These are phyloP conservation scores for Pseudopleuronectes americanus DNA, from an alignment of 2,797 vertebrate genomes.

Conservation along the genomic window DNA sequence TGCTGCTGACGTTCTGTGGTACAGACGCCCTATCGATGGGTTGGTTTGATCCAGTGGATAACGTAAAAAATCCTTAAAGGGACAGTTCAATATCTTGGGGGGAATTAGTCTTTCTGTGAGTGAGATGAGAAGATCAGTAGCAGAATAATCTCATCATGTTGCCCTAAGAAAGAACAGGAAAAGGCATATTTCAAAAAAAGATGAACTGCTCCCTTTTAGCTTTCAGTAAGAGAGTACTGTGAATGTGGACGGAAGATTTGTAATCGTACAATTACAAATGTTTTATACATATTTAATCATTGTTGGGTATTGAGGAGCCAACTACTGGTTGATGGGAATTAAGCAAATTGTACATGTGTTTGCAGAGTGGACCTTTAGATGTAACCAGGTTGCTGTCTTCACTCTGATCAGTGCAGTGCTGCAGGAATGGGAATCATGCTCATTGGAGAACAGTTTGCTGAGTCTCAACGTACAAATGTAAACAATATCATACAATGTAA, in stretches of 20 bases:
- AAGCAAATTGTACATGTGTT: neutral
- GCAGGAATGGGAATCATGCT: conserved; percentile 30
- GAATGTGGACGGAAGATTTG: conserved; percentile 4
- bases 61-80: conserved; percentile 8
- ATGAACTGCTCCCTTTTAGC: conserved; percentile 6
- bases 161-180: neutral
- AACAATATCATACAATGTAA: conserved; percentile 49
- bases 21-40: neutral
- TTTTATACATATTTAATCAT: neutral
- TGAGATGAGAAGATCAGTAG: neutral
- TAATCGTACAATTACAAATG: neutral
- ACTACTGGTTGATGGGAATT: neutral
- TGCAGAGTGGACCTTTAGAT: conserved; percentile 6
- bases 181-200: conserved; percentile 9
- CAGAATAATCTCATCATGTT: neutral
- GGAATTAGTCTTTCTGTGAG: neutral
- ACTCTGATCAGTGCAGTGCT: neutral
- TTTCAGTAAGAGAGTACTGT: neutral
- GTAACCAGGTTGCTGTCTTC: neutral
- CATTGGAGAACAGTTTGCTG: conserved; percentile 15
- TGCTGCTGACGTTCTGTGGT: conserved; percentile 17
- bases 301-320: conserved; percentile 7
- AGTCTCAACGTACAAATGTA: conserved; percentile 36
- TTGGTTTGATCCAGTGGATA: conserved; percentile 12
- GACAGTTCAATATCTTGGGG: conserved; percentile 4